These are phyloP conservation scores for Drosophila pseudoobscura DNA, from an alignment of 1,140 invertebrate genomes.

Conservation along the genomic window DNA sequence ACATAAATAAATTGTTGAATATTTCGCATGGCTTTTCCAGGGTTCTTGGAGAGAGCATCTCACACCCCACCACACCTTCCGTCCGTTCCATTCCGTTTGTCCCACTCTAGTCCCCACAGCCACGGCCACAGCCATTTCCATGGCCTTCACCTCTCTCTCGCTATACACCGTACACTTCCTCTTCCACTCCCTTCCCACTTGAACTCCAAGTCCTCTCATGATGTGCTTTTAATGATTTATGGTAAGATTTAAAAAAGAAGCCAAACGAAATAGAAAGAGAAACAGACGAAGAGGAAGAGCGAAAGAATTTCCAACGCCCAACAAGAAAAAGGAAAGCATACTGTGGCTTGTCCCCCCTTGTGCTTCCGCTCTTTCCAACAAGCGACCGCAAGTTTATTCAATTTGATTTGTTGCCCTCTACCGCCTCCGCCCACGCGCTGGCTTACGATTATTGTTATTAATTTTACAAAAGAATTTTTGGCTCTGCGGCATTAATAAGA, in stretches of 20 bases:
- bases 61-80: too few relatives aligned
- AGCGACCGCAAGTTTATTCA: slow-evolving; percentile 49
- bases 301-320: slow-evolving; percentile 1
- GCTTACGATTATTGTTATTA: slow-evolving; percentile 68
- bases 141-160: slow-evolving; percentile 25
- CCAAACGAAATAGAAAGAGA: slow-evolving; percentile 30
- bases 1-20: too few relatives aligned
- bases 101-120: too few relatives aligned
- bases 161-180: background rate
- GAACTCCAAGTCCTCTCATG: slow-evolving; percentile 20
- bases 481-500: slow-evolving; percentile 59
- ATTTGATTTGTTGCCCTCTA: slow-evolving; percentile 53
- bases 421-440: slow-evolving; percentile 2
- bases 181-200: background rate
- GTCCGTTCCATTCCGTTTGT: too few relatives aligned
- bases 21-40: too few relatives aligned
- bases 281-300: slow-evolving; percentile 5
- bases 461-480: slow-evolving; percentile 67
- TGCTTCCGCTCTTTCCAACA: background rate
- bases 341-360: slow-evolving; percentile 37
- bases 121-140: slow-evolving; percentile 12
- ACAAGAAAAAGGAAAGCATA: slow-evolving; percentile 39
- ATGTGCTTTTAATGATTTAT: slow-evolving; percentile 68
- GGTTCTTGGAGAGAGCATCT: background rate
- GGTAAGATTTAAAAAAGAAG: slow-evolving; percentile 59